These are phyloP conservation scores for Hypothenemus hampei DNA, from an alignment of 1,140 invertebrate species.

Conservation along the genomic window DNA sequence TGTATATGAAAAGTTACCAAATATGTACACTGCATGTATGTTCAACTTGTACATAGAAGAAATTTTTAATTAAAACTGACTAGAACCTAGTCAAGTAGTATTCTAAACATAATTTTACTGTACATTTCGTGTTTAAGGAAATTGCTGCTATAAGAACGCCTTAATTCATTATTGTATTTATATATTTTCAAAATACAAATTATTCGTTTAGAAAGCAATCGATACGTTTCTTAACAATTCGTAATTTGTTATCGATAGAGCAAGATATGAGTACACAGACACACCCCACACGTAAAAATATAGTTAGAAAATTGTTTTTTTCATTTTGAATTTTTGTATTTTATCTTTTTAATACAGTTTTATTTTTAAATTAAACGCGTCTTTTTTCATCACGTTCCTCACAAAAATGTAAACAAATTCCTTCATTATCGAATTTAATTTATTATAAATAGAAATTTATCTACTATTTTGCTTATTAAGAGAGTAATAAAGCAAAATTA, in stretches of 20 bases:
- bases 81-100: constrained; percentile 41
- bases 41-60: constrained; percentile 41
- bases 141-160: constrained; percentile 30
- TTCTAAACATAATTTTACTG: constrained; percentile 11
- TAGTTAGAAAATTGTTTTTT: constrained; percentile 40
- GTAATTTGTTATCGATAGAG: constrained; percentile 37
- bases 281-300: constrained; percentile 35
- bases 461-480: no score
- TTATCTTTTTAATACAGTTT: constrained; percentile 42
- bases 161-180: constrained; percentile 39
- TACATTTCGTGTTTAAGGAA: constrained; percentile 21
- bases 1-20: constrained; percentile 43
- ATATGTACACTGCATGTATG: constrained; percentile 43
- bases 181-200: constrained; percentile 33
- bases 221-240: constrained; percentile 31
- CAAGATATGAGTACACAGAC: constrained; percentile 39
- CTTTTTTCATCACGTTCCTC: constrained; percentile 6
- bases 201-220: constrained; percentile 17
- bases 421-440: no score
- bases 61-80: constrained; percentile 38
- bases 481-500: no score
- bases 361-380: constrained; percentile 35
- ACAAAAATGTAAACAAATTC: not conserved
- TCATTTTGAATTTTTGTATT: constrained; percentile 43
- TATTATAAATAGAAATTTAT: no score